phyloP scores from a whole-genome alignment of 2,888 invertebrate genomes.

The Dermolepida albohirtum region DNA sequence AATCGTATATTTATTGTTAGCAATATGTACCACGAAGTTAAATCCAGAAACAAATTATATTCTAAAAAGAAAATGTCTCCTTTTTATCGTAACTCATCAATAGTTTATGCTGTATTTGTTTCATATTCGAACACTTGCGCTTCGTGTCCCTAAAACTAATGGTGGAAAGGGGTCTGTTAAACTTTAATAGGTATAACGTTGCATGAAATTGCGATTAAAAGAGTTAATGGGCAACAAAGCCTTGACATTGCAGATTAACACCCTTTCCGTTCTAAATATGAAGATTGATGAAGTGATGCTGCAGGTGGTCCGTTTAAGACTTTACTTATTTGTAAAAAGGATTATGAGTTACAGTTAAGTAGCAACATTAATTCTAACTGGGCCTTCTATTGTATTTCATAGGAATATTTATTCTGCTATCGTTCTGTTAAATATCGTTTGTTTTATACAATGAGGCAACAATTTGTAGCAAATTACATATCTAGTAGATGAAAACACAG shows the following conservation, averaged over 20 bases:
- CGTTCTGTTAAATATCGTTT: too few relatives aligned
- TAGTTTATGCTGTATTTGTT: too few relatives aligned
- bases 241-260: slow-evolving; percentile 60
- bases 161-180: slow-evolving; percentile 50
- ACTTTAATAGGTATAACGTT: slow-evolving; percentile 61
- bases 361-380: slow-evolving; percentile 19
- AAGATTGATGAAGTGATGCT: slow-evolving; percentile 61
- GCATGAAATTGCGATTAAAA: slow-evolving; percentile 65
- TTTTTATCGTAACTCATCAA: too few relatives aligned
- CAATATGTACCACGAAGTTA: too few relatives aligned
- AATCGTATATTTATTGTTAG: too few relatives aligned
- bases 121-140: slow-evolving; percentile 13
- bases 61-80: too few relatives aligned
- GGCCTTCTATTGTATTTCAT: too few relatives aligned
- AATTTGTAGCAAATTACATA: too few relatives aligned
- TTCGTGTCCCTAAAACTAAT: slow-evolving; percentile 18
- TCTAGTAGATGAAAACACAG: too few relatives aligned
- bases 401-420: too few relatives aligned
- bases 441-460: too few relatives aligned
- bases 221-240: slow-evolving; percentile 62
- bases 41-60: too few relatives aligned
- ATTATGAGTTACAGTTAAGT: slow-evolving; percentile 26
- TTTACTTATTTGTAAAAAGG: slow-evolving; percentile 40
- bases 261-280: slow-evolving; percentile 48
- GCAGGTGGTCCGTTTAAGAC: slow-evolving; percentile 58